These are phyloP conservation scores for Tinea pellionella DNA, from an alignment of 2,888 invertebrate genomes.

Conservation along the genomic window DNA sequence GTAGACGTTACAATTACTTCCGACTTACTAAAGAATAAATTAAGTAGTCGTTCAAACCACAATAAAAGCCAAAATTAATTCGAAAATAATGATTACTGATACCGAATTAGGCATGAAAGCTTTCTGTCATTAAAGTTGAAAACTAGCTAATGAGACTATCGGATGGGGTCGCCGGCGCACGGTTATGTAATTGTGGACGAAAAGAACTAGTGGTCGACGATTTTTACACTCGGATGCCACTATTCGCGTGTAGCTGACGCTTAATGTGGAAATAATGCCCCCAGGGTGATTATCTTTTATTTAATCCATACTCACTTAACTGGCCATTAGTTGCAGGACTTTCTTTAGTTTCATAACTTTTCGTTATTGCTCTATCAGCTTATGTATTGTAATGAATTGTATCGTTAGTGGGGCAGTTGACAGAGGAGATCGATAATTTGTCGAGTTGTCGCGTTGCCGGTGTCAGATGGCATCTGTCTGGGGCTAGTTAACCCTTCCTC, in stretches of 20 bases:
- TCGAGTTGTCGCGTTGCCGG: constrained; percentile 25
- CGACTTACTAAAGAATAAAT: background rate
- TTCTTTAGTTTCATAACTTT: constrained; percentile 11
- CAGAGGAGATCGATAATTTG: constrained; percentile 35
- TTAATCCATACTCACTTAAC: constrained; percentile 35
- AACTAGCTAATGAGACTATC: background rate
- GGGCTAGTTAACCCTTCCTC: constrained; percentile 23
- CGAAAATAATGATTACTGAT: constrained; percentile 1
- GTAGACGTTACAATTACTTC: background rate
- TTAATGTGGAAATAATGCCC: constrained; percentile 60
- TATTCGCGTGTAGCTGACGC: constrained; percentile 35
- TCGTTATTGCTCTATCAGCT: constrained; percentile 6
- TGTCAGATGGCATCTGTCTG: constrained; percentile 37
- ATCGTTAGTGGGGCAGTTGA: constrained; percentile 18
- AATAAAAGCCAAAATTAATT: background rate
- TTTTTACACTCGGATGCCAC: constrained; percentile 22
- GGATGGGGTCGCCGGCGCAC: constrained; percentile 1
- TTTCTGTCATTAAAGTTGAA: background rate
- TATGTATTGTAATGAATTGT: constrained; percentile 15
- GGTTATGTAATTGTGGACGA: background rate
- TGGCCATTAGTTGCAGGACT: constrained; percentile 12
- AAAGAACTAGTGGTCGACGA: constrained; percentile 7
- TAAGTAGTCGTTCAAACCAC: background rate
- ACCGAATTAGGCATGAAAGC: constrained; percentile 5
- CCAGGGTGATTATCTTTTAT: constrained; percentile 52